Percentiles rank a stretch among this genome's conserved stretches.
These are phyloP conservation scores for Falco naumanni DNA, from an alignment of 2,797 vertebrate species.

Conservation along the genomic window DNA sequence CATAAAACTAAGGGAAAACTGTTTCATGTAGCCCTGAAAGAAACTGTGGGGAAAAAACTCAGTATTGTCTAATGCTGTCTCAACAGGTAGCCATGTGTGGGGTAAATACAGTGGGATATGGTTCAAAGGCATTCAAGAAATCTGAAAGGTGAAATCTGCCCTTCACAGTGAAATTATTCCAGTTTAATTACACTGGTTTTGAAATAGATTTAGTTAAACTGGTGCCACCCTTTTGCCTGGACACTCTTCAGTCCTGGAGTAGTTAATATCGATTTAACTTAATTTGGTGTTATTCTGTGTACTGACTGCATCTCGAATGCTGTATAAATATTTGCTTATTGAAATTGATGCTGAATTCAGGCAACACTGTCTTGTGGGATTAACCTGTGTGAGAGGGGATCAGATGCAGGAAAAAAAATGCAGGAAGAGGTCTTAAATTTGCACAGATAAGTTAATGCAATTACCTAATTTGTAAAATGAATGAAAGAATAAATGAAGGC, in stretches of 20 bases:
- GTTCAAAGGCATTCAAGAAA: not conserved
- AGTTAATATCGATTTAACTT: not conserved
- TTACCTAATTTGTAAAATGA: not conserved
- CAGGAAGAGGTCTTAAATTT: not conserved
- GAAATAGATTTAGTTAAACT: not conserved
- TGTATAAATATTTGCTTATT: conserved; percentile 36
- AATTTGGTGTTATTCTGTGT: not conserved
- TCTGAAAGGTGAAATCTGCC: not conserved
- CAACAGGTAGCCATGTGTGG: not conserved
- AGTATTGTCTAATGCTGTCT: not conserved
- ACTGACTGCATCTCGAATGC: not conserved
- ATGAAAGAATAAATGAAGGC: not conserved
- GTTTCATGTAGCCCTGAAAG: not conserved
- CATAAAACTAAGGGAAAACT: not conserved
- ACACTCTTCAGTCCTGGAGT: not conserved
- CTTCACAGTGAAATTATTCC: not conserved
- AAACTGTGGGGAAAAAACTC: not conserved
- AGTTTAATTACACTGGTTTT: not conserved
- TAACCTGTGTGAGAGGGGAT: not conserved
- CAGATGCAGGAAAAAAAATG: not conserved
- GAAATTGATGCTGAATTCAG: not conserved
- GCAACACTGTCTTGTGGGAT: not conserved
- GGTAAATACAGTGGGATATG: not conserved
- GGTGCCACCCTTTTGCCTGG: not conserved
- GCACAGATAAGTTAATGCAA: not conserved